These are phyloP conservation scores for Trinectes maculatus DNA, from an alignment of 2,113 vertebrate species.

Conservation along the genomic window DNA sequence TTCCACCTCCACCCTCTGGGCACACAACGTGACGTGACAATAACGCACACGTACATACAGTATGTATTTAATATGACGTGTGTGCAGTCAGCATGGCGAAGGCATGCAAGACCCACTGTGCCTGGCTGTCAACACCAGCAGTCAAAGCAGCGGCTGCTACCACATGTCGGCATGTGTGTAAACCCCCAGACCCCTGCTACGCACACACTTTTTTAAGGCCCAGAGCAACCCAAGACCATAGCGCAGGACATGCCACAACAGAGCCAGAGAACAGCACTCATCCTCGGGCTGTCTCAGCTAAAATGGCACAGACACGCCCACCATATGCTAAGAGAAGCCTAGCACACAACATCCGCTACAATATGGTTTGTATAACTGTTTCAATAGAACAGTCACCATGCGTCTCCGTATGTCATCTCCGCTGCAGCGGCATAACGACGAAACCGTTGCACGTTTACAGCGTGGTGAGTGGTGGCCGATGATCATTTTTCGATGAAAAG, in stretches of 20 bases:
- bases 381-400: neutral
- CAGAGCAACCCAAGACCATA: constrained; percentile 53
- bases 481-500: neutral
- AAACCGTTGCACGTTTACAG: neutral
- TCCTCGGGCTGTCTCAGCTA: constrained; percentile 66
- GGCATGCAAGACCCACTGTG: constrained; percentile 3
- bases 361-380: neutral
- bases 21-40: constrained; percentile 16
- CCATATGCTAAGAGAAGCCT: constrained; percentile 55
- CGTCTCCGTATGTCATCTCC: too few species aligned
- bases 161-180: constrained; percentile 7
- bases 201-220: constrained; percentile 20
- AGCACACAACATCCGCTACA: constrained; percentile 47
- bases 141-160: constrained; percentile 22
- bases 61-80: neutral
- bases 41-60: neutral
- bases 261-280: constrained; percentile 48
- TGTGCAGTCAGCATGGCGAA: constrained; percentile 46
- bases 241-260: constrained; percentile 65
- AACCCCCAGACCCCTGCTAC: neutral
- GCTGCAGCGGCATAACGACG: neutral
- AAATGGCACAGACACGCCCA: constrained; percentile 69
- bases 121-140: constrained; percentile 37
- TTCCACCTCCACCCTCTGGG: constrained; percentile 15
- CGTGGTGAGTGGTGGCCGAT: neutral